These are phyloP conservation scores for Apamea sordens DNA, from an alignment of 2,888 invertebrate species.

Conservation along the genomic window DNA sequence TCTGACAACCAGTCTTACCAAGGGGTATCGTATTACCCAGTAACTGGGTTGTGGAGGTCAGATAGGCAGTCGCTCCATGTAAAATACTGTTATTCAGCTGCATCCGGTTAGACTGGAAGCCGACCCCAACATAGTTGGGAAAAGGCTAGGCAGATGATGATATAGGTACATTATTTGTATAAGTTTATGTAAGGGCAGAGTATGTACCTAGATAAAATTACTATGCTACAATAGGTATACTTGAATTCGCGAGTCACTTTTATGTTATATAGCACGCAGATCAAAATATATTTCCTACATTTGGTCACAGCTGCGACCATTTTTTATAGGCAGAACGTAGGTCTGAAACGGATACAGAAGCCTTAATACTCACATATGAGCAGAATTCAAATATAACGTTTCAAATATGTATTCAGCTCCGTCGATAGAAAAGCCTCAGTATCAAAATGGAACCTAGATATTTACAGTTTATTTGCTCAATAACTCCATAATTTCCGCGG, in stretches of 20 bases:
- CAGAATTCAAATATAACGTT: conserved; percentile 54
- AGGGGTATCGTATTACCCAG: too few relatives aligned
- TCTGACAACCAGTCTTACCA: too few relatives aligned
- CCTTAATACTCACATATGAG: conserved; percentile 50
- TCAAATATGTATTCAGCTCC: conserved; percentile 38
- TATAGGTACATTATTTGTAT: not conserved
- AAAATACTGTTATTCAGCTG: too few relatives aligned
- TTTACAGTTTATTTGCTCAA: not conserved
- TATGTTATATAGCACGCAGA: conserved; percentile 14
- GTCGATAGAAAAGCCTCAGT: conserved; percentile 5
- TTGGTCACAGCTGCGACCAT: conserved; percentile 51
- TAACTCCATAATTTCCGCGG: not conserved
- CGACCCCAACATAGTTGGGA: too few relatives aligned
- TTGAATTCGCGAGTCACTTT: conserved; percentile 15
- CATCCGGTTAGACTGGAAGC: too few relatives aligned
- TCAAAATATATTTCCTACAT: conserved; percentile 52
- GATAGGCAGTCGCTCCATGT: too few relatives aligned
- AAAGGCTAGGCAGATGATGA: too few relatives aligned
- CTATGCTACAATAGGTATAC: not conserved
- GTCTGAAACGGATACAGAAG: conserved; percentile 34
- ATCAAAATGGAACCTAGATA: conserved; percentile 13
- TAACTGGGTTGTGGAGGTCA: too few relatives aligned
- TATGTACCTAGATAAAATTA: not conserved
- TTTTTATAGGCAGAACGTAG: conserved; percentile 46
- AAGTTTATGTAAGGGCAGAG: not conserved